Evolutionary conservation across 2,888 invertebrate genomes (phyloP), one percentile per base, ranked within the genome.

Genomic region (Bembecia ichneumoniformis): DNA sequence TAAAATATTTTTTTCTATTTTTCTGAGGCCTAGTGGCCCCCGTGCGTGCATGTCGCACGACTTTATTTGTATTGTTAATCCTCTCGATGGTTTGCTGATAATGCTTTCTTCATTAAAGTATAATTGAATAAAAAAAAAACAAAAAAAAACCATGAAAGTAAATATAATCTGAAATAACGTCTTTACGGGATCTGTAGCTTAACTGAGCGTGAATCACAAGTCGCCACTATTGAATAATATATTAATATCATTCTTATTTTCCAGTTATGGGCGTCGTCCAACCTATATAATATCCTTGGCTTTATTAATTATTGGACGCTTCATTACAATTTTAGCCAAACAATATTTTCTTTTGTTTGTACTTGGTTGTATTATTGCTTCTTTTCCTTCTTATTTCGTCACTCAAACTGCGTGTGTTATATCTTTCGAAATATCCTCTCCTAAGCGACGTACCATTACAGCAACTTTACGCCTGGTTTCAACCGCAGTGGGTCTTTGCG

Each of bases 251-350:
- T 43, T 50, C 35, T 43, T 17, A 46, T 54, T 49, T 48, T 75
- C 51, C 66, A 81, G 80, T 47, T 79, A 70, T 47, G 80, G 80
- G 3, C 74, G 80, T 5, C 74, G 76, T 36, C 55, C 66, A n/a
- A 68, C 71, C 0, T 77, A 72, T 43, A 62, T 75, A 11, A 51
- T 68, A 47, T 68, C 80, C 3, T 44, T 78, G 49, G 49, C 54
- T n/a, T 54, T 80, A 48, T 59, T 74, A 9, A 52, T 78, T 35
- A 7, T 70, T 16, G 80, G 80, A 3, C 68, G 80, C 43, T 51
- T 59, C 28, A 59, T 75, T 35, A 67, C 73, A n/a, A 48, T 78
- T 36, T n/a, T 74, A 11, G 58, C 64, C 34, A 68, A 66, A 52
- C 51, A 66, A 43, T 75, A 74, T 0, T 77, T 64, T 49, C 5